phyloP scores from a whole-genome alignment of 2,113 vertebrate species.

The Aramus guarauna region DNA sequence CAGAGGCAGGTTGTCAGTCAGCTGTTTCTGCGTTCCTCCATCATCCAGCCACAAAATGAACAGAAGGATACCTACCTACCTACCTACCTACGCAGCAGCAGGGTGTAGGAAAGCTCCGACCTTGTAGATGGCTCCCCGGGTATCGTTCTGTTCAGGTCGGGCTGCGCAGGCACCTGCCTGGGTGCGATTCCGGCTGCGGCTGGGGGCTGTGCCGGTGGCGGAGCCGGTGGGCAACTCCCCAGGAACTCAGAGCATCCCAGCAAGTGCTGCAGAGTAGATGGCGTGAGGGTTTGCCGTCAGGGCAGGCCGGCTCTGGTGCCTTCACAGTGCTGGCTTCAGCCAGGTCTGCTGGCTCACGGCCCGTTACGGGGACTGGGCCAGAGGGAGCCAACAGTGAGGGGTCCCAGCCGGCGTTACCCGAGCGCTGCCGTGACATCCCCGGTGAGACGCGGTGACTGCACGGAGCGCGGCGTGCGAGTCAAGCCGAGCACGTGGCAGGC shows the following conservation, averaged over 20 bases:
- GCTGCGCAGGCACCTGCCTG: background rate
- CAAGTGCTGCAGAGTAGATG: background rate
- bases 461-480: fast-evolving
- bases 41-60: fast-evolving
- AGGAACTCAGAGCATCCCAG: background rate
- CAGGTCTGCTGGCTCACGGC: background rate
- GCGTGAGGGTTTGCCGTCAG: background rate
- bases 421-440: background rate
- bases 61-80: too few species aligned
- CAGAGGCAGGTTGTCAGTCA: background rate
- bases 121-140: background rate
- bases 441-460: fast-evolving
- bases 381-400: background rate
- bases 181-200: background rate
- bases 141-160: background rate
- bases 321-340: fast-evolving
- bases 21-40: background rate
- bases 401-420: fast-evolving
- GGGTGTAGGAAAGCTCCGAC: fast-evolving
- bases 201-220: fast-evolving
- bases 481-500: fast-evolving
- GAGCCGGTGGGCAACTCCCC: background rate
- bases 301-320: fast-evolving
- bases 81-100: fast-evolving
- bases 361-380: fast-evolving